Evolutionary conservation across 2,797 vertebrate species (phyloP).

Genomic region (Mus caroli): DNA sequence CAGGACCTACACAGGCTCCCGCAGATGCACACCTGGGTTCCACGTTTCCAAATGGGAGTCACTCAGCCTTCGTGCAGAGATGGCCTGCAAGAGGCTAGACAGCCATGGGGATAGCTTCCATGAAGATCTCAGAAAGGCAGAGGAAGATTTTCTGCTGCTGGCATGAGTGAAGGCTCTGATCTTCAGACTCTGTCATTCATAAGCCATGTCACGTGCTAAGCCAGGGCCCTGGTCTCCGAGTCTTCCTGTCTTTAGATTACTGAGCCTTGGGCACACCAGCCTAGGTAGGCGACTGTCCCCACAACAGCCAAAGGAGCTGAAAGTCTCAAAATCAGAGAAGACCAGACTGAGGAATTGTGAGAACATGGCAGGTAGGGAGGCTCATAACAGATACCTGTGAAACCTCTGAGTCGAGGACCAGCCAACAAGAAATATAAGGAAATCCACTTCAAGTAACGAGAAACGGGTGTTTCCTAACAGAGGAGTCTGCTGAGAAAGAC

Average conservation of each 20-base stretch:
- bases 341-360: neutral
- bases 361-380: neutral
- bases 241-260: slow-evolving; percentile 1
- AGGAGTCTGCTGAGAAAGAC: neutral
- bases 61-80: neutral
- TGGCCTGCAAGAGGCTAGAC: neutral
- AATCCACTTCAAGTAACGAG: neutral
- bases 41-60: neutral
- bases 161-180: neutral
- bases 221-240: neutral
- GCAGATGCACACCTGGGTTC: neutral
- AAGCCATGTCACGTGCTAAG: neutral
- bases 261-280: neutral
- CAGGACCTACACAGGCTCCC: neutral
- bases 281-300: neutral
- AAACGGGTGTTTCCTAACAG: slow-evolving; percentile 10
- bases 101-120: neutral
- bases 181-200: slow-evolving; percentile 1
- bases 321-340: slow-evolving; percentile 4
- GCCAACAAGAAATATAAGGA: neutral
- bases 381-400: neutral
- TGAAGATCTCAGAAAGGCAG: neutral
- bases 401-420: neutral
- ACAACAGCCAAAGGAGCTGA: neutral
- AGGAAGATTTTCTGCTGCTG: neutral